Conservation (phyloP, 2,797 vertebrate species). For the Mus minutoides region DNA sequence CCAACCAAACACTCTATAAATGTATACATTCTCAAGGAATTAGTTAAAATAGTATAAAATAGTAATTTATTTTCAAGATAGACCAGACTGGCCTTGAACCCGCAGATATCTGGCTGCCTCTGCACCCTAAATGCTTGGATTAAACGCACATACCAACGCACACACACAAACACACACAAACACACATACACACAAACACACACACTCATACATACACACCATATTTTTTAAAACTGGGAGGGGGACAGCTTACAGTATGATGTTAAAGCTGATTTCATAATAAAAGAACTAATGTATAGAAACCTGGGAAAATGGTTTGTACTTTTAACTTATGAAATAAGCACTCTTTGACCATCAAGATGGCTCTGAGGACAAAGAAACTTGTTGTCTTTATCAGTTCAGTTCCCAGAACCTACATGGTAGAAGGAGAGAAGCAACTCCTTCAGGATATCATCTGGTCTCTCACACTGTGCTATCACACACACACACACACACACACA, state of each 20-base stretch:
- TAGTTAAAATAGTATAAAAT: neutral
- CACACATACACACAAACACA: neutral
- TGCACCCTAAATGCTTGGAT: neutral
- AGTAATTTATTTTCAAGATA: neutral
- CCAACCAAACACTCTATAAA: neutral
- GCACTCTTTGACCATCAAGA: neutral
- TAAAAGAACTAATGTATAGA: neutral
- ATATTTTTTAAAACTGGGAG: neutral
- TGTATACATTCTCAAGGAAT: neutral
- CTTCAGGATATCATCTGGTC: neutral
- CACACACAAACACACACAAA: neutral
- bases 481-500: neutral
- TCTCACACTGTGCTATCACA: neutral
- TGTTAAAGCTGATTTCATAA: constrained; percentile 61
- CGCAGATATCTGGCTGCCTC: neutral
- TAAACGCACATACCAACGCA: neutral
- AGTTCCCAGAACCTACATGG: neutral
- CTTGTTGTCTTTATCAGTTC: neutral
- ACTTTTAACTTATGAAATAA: constrained; percentile 33
- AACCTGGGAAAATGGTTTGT: neutral
- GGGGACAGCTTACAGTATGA: neutral
- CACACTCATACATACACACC: neutral
- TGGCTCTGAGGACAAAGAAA: neutral
- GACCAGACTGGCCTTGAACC: neutral
- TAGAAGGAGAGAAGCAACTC: neutral